These are phyloP conservation scores for Philopedon plagiatum DNA, from an alignment of 2,888 invertebrate species.

Conservation along the genomic window DNA sequence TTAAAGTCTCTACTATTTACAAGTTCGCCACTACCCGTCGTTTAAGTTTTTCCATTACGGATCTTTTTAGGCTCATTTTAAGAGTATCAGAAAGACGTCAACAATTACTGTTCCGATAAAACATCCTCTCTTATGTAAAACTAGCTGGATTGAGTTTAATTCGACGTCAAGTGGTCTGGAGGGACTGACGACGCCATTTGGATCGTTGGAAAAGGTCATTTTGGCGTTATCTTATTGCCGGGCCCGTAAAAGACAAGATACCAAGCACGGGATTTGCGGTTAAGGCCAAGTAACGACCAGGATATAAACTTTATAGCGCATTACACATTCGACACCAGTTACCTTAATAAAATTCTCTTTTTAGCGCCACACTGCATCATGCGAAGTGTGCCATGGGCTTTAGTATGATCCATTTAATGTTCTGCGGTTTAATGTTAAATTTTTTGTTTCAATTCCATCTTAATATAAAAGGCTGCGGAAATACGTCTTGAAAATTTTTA, in stretches of 20 bases:
- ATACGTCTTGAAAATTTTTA: no score
- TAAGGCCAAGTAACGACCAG: slow-evolving; percentile 66
- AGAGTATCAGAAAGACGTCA: slow-evolving; percentile 27
- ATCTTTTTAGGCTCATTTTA: slow-evolving; percentile 25
- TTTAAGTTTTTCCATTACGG: slow-evolving; percentile 29
- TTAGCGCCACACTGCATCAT: slow-evolving; percentile 43
- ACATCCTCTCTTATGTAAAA: slow-evolving; percentile 55
- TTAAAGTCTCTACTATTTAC: not conserved
- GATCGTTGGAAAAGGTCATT: slow-evolving; percentile 66
- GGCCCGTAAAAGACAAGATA: slow-evolving; percentile 66
- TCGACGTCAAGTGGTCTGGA: slow-evolving; percentile 64
- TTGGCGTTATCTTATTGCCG: slow-evolving; percentile 65
- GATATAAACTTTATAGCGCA: slow-evolving; percentile 69
- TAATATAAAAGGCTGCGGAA: no score
- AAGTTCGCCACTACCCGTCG: slow-evolving; percentile 20
- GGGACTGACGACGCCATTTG: slow-evolving; percentile 64
- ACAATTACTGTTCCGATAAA: slow-evolving; percentile 35
- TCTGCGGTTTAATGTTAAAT: no score
- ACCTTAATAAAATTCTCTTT: slow-evolving; percentile 68
- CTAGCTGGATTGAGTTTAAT: slow-evolving; percentile 58
- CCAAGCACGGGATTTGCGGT: slow-evolving; percentile 67
- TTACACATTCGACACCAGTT: slow-evolving; percentile 69
- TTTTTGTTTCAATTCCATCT: no score
- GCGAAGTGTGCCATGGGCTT: not conserved
- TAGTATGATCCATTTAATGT: not conserved